Evolutionary conservation across 1,140 invertebrate genomes (phyloP), one percentile per base, ranked within the genome.

Genomic region (Apolygus lucorum): DNA sequence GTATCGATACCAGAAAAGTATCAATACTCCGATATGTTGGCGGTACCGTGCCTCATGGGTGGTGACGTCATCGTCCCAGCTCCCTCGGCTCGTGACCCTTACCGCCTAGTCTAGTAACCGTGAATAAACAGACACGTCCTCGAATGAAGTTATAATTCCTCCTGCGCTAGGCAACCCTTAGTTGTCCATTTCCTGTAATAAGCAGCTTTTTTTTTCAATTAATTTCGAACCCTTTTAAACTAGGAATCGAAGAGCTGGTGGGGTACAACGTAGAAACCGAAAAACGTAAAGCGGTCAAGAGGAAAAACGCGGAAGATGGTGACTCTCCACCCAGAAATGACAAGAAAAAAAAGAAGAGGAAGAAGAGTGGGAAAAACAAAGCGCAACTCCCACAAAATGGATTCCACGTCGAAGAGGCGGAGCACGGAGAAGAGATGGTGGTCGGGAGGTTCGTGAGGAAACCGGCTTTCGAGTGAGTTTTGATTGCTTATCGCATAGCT

Each of bases 221-320:
- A 59, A 17, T 59, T 59, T 22, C 22, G 13, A 4, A 17, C 13
- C 22, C 22, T 59, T 59, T 59, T 17, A 4, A 11, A 4, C 8
- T 21, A 59, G 54, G 54, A 59, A 67, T 70, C 17, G 69, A 70
- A 67, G 69, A 70, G 54, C 34, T 70, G 24, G 28, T 65, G n/a
- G 69, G 66, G 21, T 70, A 70, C 29, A 67, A 54, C 54, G 27
- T 70, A 8, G 65, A 63, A 21, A 21, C 28, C 29, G 52, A 28
- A 34, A 67, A 27, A 62, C 1, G 28, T 29, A 70, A 1, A 70
- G 62, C 22, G 54, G 8, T 49, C 8, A 49, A 49, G 34, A 11
- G 8, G 34, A 49, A 49, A 24, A 59, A 59, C 8, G 4, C 11
- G 8, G 54, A 59, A 22, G 54, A 11, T 11, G 54, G 54, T 4